Base-by-base conservation (phyloP, 2,797 vertebrate species). In the Bovichtus variegatus region DNA sequence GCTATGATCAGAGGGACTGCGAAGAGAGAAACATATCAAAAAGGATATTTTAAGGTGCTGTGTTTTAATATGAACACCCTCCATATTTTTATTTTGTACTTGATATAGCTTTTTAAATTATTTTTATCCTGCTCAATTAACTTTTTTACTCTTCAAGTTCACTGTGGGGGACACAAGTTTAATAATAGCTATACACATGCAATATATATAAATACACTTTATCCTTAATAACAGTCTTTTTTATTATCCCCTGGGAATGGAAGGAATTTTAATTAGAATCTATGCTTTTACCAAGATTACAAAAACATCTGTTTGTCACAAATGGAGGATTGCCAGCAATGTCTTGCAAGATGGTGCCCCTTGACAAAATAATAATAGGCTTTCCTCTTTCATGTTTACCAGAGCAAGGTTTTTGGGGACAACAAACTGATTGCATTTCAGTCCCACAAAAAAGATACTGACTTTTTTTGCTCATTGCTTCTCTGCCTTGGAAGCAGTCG, bases 1-100 rank as follows among this genome's bases (percentile, higher is more conserved):
- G 97, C 97, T 86, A 97, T 95, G 46, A 98, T 94, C 78, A 99
- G 90, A 55, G 96, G 95, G 63, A 95, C 97, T 98, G 91, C 29
- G 60, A 73, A 80, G 66, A 87, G 13, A 86, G 34, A 84, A 44
- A 73, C 16, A 31, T 5, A 51, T 10, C 0, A 55, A 67, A 68
- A 65, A 29, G 0, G 25, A 55, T 27, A 25, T 29, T 73, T 59
- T 11, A 53, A n/a, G 46, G 11, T 29, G 27, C 1, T 51, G 8
- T 64, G 5, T 2, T 54, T 41, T 27, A 51, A 1, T 64, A 29
- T 44, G 2, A 1, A 41, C 9, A 46, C 23, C 16, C 9, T 34
- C 10, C 11, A 47, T 57, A 55, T 36, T 34, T 18, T 60, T 75
- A 3, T 8, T 58, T 40, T 51, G 15, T n/a, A n/a, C 3, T 3